Conservation (phyloP, 2,113 vertebrate genomes). For the Rhineura floridana region DNA sequence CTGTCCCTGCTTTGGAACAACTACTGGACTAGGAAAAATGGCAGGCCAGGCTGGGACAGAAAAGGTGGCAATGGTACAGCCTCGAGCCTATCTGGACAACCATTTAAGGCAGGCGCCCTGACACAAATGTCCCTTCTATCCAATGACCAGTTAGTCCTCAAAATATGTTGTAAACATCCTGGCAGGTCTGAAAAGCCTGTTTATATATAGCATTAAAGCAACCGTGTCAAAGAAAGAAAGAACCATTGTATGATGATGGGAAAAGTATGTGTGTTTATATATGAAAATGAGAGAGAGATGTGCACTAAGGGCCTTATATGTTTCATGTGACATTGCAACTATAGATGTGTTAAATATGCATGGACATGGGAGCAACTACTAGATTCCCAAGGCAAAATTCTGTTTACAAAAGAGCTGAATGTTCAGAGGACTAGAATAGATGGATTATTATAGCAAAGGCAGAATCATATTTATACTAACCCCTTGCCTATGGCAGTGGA, state of each 20-base stretch:
- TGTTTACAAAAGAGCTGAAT: conserved; percentile 3
- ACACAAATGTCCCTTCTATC: neutral
- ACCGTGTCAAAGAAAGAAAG: neutral
- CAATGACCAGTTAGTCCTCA: neutral
- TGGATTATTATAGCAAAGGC: neutral
- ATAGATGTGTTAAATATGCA: neutral
- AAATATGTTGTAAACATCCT: neutral
- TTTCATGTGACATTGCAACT: neutral
- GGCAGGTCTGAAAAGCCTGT: neutral
- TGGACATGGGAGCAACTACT: neutral
- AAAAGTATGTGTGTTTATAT: neutral
- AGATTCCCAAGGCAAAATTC: neutral
- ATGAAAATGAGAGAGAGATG: neutral
- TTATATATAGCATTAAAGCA: neutral
- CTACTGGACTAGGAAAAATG: neutral
- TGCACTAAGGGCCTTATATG: neutral
- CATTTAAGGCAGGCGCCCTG: neutral
- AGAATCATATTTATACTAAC: neutral
- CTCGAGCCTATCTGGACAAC: neutral
- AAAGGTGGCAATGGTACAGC: neutral
- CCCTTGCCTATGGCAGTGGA: neutral
- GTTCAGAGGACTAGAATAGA: neutral
- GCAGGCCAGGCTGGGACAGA: neutral
- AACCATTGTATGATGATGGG: neutral
- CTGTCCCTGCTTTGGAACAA: neutral